Conservation (phyloP, 2,797 vertebrate species). For the Cyprinella venusta region DNA sequence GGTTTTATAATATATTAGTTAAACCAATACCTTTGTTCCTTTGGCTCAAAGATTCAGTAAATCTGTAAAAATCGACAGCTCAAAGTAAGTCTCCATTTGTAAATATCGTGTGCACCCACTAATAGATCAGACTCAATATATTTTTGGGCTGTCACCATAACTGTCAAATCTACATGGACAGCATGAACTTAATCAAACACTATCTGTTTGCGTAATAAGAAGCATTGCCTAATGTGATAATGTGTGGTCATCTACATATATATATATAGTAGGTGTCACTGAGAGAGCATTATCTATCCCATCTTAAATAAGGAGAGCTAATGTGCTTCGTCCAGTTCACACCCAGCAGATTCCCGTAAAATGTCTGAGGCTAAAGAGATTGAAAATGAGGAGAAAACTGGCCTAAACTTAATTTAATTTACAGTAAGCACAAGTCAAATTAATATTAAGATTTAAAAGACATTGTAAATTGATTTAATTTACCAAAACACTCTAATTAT, state of each 20-base stretch:
- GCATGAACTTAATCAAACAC: slow-evolving; percentile 4
- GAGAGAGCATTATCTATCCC: not conserved
- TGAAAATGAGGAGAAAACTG: not conserved
- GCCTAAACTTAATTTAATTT: not conserved
- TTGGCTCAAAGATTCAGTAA: not conserved
- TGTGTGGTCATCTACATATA: not conserved
- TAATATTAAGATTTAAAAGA: not conserved
- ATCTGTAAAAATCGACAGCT: not conserved
- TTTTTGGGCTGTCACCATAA: not conserved
- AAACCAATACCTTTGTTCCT: not conserved
- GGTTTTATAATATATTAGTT: not conserved
- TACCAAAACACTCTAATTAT: not conserved
- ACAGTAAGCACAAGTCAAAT: not conserved
- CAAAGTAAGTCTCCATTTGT: not conserved
- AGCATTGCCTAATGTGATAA: not conserved
- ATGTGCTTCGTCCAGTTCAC: not conserved
- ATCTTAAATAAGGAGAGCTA: slow-evolving; percentile 13
- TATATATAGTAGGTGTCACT: slow-evolving; percentile 16
- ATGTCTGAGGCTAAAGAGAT: not conserved
- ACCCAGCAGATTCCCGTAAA: not conserved
- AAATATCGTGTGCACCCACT: not conserved
- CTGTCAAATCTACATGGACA: not conserved
- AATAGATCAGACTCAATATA: not conserved
- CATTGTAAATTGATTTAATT: not conserved
- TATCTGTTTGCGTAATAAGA: not conserved